These are phyloP conservation scores for Sciaenops ocellatus DNA, from an alignment of 2,797 vertebrate genomes.

Conservation along the genomic window DNA sequence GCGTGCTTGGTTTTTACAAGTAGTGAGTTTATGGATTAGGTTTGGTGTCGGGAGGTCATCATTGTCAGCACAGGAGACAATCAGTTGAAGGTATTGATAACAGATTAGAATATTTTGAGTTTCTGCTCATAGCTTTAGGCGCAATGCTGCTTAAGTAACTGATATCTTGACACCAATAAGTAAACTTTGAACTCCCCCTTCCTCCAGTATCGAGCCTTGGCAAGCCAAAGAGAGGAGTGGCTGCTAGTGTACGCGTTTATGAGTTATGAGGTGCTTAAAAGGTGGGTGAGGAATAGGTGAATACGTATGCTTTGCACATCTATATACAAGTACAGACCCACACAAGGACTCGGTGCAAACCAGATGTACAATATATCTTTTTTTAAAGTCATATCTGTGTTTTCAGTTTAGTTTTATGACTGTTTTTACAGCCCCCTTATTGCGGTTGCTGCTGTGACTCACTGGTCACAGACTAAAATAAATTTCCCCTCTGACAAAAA, in stretches of 20 bases:
- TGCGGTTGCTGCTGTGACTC: slow-evolving; percentile 47
- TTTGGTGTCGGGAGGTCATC: slow-evolving; percentile 1
- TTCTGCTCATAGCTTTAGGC: slow-evolving; percentile 24
- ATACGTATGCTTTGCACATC: background rate
- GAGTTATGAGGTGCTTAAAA: slow-evolving; percentile 55
- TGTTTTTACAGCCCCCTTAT: slow-evolving; percentile 57
- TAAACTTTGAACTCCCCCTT: slow-evolving; percentile 64
- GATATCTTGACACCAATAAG: slow-evolving; percentile 42
- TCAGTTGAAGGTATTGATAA: slow-evolving; percentile 10
- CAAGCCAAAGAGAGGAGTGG: slow-evolving; percentile 59
- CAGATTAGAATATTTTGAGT: slow-evolving; percentile 19
- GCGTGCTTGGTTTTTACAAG: slow-evolving; percentile 1
- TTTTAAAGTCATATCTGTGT: slow-evolving; percentile 54
- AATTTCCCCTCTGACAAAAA: slow-evolving; percentile 48
- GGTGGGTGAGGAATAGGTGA: slow-evolving; percentile 40
- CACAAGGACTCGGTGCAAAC: slow-evolving; percentile 26
- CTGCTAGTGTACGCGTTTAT: slow-evolving; percentile 33
- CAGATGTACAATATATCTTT: slow-evolving; percentile 44
- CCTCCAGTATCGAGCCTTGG: slow-evolving; percentile 22
- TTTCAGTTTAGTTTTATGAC: slow-evolving; percentile 66
- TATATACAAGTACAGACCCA: slow-evolving; percentile 30
- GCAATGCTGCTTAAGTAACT: slow-evolving; percentile 17
- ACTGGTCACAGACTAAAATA: slow-evolving; percentile 60
- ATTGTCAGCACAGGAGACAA: slow-evolving; percentile 7
- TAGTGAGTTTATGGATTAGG: slow-evolving; percentile 1